A percentile compares a stretch with the other conserved stretches of the same genome.
Conservation (phyloP, 2,888 invertebrate genomes). For the Drosophila anomelani region DNA sequence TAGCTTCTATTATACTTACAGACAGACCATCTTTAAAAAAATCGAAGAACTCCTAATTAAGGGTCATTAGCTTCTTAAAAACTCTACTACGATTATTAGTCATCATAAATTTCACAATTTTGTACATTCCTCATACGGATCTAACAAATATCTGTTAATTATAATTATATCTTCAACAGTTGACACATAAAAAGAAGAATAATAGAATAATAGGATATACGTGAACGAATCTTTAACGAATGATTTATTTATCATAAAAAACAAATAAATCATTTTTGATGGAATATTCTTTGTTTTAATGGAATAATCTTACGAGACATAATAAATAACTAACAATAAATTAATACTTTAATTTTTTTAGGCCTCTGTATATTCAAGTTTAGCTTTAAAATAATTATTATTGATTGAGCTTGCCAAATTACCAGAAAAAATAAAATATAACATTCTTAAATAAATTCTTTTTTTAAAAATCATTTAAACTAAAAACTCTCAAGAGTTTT, state of each 20-base stretch:
- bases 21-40: no score
- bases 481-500: background rate
- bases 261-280: background rate
- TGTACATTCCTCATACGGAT: background rate
- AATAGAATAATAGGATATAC: background rate
- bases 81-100: background rate
- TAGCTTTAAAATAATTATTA: fast-evolving
- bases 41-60: background rate
- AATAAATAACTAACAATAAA: background rate
- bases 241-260: background rate
- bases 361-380: no score
- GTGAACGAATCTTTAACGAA: background rate
- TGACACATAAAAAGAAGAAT: background rate
- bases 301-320: background rate
- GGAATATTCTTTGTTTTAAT: background rate
- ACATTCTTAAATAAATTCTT: no score
- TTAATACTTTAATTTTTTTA: background rate
- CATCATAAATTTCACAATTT: conserved; percentile 2
- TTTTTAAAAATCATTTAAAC: background rate
- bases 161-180: background rate
- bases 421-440: fast-evolving
- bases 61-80: background rate
- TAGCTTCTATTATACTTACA: no score
- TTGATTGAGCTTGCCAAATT: no score
- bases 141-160: conserved; percentile 8